These are phyloP conservation scores for Istiophorus platypterus DNA, from an alignment of 2,113 vertebrate genomes.

Conservation along the genomic window DNA sequence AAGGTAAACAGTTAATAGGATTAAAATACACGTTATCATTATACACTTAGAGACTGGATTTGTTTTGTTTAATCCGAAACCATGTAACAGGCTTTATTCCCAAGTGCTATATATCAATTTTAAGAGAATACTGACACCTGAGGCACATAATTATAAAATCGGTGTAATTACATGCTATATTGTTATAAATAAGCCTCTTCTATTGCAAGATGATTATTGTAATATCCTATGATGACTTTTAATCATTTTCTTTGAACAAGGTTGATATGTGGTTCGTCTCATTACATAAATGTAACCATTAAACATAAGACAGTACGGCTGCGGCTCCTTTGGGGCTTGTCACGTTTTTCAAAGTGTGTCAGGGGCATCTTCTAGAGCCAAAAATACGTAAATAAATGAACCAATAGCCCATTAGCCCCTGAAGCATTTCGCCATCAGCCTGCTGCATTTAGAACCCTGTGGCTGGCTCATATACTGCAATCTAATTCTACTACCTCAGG, in stretches of 20 bases:
- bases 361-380: conserved; percentile 48
- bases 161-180: neutral
- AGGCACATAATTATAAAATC: conserved; percentile 7
- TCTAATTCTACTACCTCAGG: conserved; percentile 77
- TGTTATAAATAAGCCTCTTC: neutral
- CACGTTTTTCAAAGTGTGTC: conserved; percentile 49
- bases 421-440: conserved; percentile 66
- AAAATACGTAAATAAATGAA: conserved; percentile 66
- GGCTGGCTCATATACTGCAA: conserved; percentile 75
- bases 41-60: conserved; percentile 37
- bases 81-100: conserved; percentile 37
- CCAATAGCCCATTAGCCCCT: conserved; percentile 72
- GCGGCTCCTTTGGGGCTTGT: conserved; percentile 19
- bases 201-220: conserved; percentile 18
- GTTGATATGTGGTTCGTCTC: conserved; percentile 5
- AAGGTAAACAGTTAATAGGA: conserved; percentile 65
- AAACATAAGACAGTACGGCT: conserved; percentile 29
- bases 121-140: conserved; percentile 19
- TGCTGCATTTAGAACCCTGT: conserved; percentile 65
- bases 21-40: conserved; percentile 59
- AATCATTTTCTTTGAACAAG: neutral
- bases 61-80: conserved; percentile 53
- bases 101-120: conserved; percentile 20
- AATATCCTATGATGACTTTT: conserved; percentile 13
- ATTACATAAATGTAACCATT: conserved; percentile 19